Conservation (phyloP, 2,113 vertebrate genomes). For the Syngnathus typhle region DNA sequence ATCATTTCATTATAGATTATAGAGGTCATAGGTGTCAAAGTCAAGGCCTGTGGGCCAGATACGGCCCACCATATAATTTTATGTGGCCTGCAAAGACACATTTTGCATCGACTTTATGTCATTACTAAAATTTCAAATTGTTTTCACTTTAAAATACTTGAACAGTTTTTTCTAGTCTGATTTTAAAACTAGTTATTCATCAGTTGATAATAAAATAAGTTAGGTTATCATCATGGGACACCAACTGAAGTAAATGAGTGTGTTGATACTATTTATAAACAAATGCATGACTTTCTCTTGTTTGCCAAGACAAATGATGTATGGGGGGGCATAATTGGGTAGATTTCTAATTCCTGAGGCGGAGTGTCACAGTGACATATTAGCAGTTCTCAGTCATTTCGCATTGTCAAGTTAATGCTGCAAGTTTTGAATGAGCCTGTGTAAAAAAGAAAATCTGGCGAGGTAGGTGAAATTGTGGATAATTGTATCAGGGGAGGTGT, state of each 20-base stretch:
- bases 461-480: background rate
- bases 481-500: background rate
- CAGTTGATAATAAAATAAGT: no score
- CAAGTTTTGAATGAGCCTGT: background rate
- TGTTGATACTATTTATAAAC: constrained; percentile 48
- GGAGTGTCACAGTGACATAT: constrained; percentile 30
- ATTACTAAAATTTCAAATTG: no score
- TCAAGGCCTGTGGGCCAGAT: no score
- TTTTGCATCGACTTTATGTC: no score
- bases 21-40: no score
- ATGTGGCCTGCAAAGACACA: no score
- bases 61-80: no score
- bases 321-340: background rate
- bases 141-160: no score
- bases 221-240: constrained; percentile 8
- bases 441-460: background rate
- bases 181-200: no score
- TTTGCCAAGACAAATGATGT: constrained; percentile 48
- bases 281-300: constrained; percentile 58
- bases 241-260: constrained; percentile 35
- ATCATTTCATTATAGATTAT: no score
- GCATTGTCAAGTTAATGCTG: constrained; percentile 26
- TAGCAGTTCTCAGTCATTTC: constrained; percentile 27
- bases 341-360: constrained; percentile 14
- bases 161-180: no score